phyloP scores from a whole-genome alignment of 2,888 invertebrate species.

The Clostera curtula region DNA sequence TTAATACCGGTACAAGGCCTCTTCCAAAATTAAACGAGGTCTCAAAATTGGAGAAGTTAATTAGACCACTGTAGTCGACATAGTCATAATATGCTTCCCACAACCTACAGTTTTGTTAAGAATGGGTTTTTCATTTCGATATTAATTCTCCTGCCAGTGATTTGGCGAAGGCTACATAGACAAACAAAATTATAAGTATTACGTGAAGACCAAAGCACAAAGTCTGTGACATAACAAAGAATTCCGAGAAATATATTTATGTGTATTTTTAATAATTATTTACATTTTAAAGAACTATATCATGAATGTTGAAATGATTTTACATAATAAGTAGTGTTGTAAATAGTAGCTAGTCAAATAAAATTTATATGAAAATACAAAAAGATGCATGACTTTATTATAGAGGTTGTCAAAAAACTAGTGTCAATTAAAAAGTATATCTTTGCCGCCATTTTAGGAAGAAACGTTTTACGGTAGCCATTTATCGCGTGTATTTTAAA shows the following conservation, averaged over 20 bases:
- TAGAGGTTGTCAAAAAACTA: constrained; percentile 6
- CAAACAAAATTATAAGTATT: constrained; percentile 1
- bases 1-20: too few species aligned
- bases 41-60: too few species aligned
- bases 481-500: too few species aligned
- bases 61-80: too few species aligned
- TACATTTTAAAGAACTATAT: neutral
- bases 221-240: constrained; percentile 11
- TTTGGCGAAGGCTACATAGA: constrained; percentile 11
- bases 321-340: constrained; percentile 7
- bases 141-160: neutral
- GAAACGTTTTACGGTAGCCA: too few species aligned
- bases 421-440: too few species aligned
- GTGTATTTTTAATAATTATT: constrained; percentile 1
- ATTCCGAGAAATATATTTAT: neutral
- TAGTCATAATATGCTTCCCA: constrained; percentile 3
- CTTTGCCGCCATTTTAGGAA: too few species aligned
- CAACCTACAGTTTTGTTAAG: constrained; percentile 2
- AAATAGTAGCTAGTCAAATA: constrained; percentile 14
- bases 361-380: constrained; percentile 18
- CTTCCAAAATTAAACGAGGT: too few species aligned
- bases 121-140: constrained; percentile 10
- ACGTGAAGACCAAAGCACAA: constrained; percentile 34
- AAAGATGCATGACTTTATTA: constrained; percentile 17
- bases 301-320: neutral